Base-by-base conservation (phyloP, 2,888 invertebrate species). In the Rhaphigaster nebulosa region DNA sequence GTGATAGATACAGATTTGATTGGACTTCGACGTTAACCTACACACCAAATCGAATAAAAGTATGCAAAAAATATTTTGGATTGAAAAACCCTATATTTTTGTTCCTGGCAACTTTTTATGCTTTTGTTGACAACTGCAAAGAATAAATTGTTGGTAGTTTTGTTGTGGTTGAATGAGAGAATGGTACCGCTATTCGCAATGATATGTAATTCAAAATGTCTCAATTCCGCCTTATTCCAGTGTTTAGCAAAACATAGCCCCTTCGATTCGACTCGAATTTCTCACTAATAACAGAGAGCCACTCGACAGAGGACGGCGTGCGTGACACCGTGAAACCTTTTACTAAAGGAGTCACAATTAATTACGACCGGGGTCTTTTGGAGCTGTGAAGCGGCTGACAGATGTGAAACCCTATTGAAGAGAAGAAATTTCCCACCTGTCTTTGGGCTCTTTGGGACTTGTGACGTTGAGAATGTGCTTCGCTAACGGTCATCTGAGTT, bases 401-500 rank as follows among this genome's bases (percentile, higher is more conserved):
- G 45, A 41, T 84, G 45, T 15, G 84, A 45, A 26, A 6, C n/a
- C 84, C 84, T 50, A 41, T 45, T 84, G n/a, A 38, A 84, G 45
- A 84, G 84, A 84, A 84, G 84, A 84, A 50, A 84, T 84, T 84
- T 84, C 84, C 84, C 84, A 84, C 84, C 84, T 84, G 84, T 50
- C 84, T 45, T 15, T 10, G 3, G 26, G 80, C 0, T 23, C 41
- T 6, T n/a, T 45, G 45, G 84, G 5, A 8, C 23, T 6, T 18
- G 41, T 41, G 80, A 26, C 23, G 15, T 41, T 45, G 84, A 10
- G 45, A 84, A 84, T 84, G 84, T 26, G 26, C 84, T 41, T 45
- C n/a, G 45, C 45, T 84, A 84, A 84, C 84, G 84, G 84, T 45
- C 84, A 84, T n/a, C n/a, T 3, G 26, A 84, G 84, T 84, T 84